phyloP scores from a whole-genome alignment of 64 coral and sea anemone species.

The Hydrozoanthus tunicans region DNA sequence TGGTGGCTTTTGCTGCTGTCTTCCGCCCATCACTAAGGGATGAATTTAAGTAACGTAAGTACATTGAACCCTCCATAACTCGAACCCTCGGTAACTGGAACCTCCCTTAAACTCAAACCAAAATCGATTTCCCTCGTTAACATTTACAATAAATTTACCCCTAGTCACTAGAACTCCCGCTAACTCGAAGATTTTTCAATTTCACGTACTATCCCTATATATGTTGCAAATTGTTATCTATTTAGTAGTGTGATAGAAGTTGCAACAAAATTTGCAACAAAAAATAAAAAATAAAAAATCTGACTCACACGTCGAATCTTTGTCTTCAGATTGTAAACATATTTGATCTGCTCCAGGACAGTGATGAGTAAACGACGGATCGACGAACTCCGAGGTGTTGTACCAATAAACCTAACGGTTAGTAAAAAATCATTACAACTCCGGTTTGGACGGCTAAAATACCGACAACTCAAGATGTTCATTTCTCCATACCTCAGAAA shows the following conservation, averaged over 20 bases:
- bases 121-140: too few relatives aligned
- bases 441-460: too few relatives aligned
- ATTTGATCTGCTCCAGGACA: conserved; percentile 77
- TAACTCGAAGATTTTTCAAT: too few relatives aligned
- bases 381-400: conserved; percentile 74
- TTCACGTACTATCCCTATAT: too few relatives aligned
- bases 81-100: neutral
- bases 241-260: neutral
- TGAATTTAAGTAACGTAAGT: too few relatives aligned
- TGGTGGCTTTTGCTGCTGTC: too few relatives aligned
- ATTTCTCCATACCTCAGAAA: too few relatives aligned
- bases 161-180: too few relatives aligned
- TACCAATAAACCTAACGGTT: conserved; percentile 78
- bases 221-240: neutral
- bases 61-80: neutral
- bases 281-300: neutral
- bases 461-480: too few relatives aligned
- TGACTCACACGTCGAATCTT: conserved; percentile 73
- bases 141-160: too few relatives aligned
- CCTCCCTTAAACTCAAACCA: neutral
- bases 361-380: conserved; percentile 67
- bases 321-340: conserved; percentile 64
- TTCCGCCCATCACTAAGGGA: too few relatives aligned
- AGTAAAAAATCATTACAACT: neutral
- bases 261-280: neutral